Evolutionary conservation across 2,888 invertebrate genomes (phyloP), one percentile per base, ranked within the genome.

Genomic region (Parascotia fuliginaria): DNA sequence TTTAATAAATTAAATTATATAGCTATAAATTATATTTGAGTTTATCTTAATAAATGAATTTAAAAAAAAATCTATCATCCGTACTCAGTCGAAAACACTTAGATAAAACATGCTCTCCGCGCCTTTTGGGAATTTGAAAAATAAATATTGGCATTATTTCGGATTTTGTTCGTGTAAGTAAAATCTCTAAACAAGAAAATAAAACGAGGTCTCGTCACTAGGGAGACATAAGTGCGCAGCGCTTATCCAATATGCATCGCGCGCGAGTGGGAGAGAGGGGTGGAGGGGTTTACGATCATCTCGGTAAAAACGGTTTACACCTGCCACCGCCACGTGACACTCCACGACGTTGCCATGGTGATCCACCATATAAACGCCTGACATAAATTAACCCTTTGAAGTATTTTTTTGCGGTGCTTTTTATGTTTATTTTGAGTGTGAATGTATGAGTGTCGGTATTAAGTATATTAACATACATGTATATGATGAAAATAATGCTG

Each of bases 211-310:
- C 14, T 34, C 16, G 22, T 15, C 48, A 60, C 55, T 7, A 52
- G 40, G 49, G 42, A 31, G n/a, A 37, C 31, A 56, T 50, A 57
- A 70, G 49, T 57, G 49, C 42, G 47, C 53, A 55, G 49, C 38
- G 45, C 42, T 57, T 54, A 65, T 70, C 34, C 47, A 60, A 60
- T 63, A 70, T 62, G 60, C 60, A 62, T 43, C 40, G 45, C 9
- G 37, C 19, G 37, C 41, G 54, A 47, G 9, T 27, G 14, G 22
- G 13, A 28, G 36, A 52, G n/a, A n/a, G n/a, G n/a, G n/a, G n/a
- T n/a, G n/a, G n/a, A n/a, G n/a, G n/a, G n/a, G n/a, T n/a, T 56
- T 56, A 59, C 47, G 55, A 65, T 41, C 65, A 33, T 33, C 45
- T 47, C 43, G 33, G 33, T 33, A 42, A 58, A 50, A 60, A 52